These are phyloP conservation scores for Myathropa florea DNA, from an alignment of 2,888 invertebrate species.

Conservation along the genomic window DNA sequence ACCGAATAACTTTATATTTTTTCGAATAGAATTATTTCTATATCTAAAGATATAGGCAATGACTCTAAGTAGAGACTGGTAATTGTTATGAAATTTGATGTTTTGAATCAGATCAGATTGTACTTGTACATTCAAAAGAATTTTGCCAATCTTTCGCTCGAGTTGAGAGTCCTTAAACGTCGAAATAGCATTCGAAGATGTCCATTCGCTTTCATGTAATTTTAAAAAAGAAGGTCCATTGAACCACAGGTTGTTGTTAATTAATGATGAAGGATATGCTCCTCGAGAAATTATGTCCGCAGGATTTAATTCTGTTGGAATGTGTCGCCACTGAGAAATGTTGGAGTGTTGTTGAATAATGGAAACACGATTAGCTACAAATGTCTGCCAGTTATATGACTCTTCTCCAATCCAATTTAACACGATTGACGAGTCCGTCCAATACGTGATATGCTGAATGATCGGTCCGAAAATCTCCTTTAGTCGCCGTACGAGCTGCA, in stretches of 20 bases:
- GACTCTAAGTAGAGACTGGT: background rate
- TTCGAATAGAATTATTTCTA: background rate
- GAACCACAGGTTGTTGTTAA: background rate
- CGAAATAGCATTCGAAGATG: background rate
- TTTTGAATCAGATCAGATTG: background rate
- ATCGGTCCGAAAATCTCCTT: background rate
- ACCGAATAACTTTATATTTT: background rate
- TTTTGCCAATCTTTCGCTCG: background rate
- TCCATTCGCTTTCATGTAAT: background rate
- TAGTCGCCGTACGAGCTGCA: conserved; percentile 32
- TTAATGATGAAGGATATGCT: too few species aligned
- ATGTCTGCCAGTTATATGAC: conserved; percentile 34
- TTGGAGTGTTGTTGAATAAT: too few species aligned
- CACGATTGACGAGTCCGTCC: conserved; percentile 45
- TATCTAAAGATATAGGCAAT: background rate
- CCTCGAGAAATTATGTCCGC: conserved; percentile 22
- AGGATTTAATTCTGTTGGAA: conserved; percentile 32
- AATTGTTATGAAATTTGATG: background rate
- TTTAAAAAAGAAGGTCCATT: background rate
- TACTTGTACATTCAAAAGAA: background rate
- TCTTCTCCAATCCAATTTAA: conserved; percentile 26
- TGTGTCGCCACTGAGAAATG: conserved; percentile 24
- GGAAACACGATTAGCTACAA: conserved; percentile 44
- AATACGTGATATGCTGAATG: conserved; percentile 8
- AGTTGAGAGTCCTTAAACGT: background rate